Percentiles rank a stretch among this genome's conserved stretches.
phyloP scores from a whole-genome alignment of 2,888 invertebrate genomes.

The Drosophila differens region DNA sequence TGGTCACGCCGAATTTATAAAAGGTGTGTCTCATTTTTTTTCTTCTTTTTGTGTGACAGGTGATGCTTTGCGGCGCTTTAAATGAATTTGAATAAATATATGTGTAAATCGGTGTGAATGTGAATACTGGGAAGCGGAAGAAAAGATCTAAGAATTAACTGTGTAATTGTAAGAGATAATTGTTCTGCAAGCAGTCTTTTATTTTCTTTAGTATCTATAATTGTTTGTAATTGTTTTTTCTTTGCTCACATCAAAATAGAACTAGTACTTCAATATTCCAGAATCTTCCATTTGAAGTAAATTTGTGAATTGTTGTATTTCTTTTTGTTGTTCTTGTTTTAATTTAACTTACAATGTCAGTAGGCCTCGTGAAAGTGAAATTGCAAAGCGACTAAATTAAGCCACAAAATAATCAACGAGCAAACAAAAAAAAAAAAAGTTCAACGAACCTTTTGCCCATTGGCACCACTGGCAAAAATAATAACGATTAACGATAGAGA shows the following conservation, averaged over 20 bases:
- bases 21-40: conserved; percentile 44
- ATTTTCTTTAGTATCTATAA: no score
- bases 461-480: conserved; percentile 60
- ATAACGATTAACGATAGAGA: conserved; percentile 55
- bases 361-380: conserved; percentile 68
- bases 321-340: conserved; percentile 1
- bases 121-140: conserved; percentile 2
- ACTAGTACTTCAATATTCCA: neutral
- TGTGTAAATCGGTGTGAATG: neutral
- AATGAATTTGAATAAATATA: neutral
- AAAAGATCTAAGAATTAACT: neutral
- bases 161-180: no score
- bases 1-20: conserved; percentile 43
- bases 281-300: neutral
- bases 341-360: conserved; percentile 24
- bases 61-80: conserved; percentile 28
- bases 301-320: conserved; percentile 1
- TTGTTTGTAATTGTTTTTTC: neutral
- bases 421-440: conserved; percentile 57
- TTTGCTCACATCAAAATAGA: neutral
- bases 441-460: conserved; percentile 76
- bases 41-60: conserved; percentile 37
- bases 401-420: conserved; percentile 57
- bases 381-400: conserved; percentile 50
- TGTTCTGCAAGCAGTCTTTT: neutral